Evolutionary conservation across 1,140 invertebrate species (phyloP), one percentile per base, ranked within the genome.

Genomic region (Lepidurus packardi): DNA sequence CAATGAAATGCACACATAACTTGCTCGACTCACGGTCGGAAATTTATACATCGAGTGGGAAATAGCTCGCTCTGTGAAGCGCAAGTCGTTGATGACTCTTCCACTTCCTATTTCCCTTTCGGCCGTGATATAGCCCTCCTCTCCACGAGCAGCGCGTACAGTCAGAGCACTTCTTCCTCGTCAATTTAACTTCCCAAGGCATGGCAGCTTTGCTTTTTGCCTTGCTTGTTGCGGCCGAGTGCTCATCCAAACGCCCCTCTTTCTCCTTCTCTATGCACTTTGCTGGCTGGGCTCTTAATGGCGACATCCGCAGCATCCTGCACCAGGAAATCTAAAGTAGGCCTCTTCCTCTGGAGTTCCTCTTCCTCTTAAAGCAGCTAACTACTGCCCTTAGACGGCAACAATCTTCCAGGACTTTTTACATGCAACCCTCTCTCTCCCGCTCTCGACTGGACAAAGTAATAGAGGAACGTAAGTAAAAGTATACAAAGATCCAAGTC

Each of bases 241-340:
- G 53, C 53, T 21, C 53, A 9, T 11, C 9, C 53, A 13, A 13
- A 16, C 16, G 16, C 21, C 53, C 45, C 45, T 47, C 10, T 10
- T 47, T 47, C 45, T 10, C 45, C 45, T 47, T 16, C 45, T 6
- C 13, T 5, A 21, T 65, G 53, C 53, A 65, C 53, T 65, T 65
- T 65, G 53, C 53, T 65, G 7, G 53, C 53, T 65, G 16, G 16
- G 53, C 9, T 65, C 53, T 65, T 65, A 65, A 65, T 65, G 53
- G 53, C 53, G 53, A 65, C 53, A 65, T 65, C 53, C 53, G 53
- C 53, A 65, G 53, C 13, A 65, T 65, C 53, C 53, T 65, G 53
- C 53, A 65, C 53, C 53, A 65, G 53, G 53, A 65, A 65, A 65
- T 65, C 53, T 65, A 65, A 34, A 65, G 53, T 65, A 65, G 53